Evolutionary conservation across 2,113 vertebrate species (phyloP), one percentile per base, ranked within the genome.

Genomic region (Lagenorhynchus albirostris): DNA sequence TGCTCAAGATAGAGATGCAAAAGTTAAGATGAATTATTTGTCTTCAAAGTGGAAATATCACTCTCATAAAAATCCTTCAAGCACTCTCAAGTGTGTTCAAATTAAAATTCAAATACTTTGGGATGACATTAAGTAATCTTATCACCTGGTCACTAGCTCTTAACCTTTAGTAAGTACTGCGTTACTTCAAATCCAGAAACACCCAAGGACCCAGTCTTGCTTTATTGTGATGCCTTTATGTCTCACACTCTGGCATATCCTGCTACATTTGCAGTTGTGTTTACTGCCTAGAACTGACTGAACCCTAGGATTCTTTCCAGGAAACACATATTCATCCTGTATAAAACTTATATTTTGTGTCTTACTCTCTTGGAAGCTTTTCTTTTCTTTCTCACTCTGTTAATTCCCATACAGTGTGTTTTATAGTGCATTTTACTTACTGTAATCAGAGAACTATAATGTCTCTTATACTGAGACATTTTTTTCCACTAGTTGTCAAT

Each of bases 11-110:
- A 92, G 5, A 82, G 31, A 86, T 29, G 8, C 5, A 74, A 91
- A 83, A 50, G 17, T n/a, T 17, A 68, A 65, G 2, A 55, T 29
- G 18, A 36, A 10, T 60, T 25, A 50, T 31, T 50, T 6, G 13
- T 50, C n/a, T 71, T 93, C 29, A 76, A 41, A 29, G 21, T 63
- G 31, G 92, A 94, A 76, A 63, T 86, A 82, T 26, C 25, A 68
- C 4, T n/a, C 14, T 87, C 14, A 17, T 63, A 26, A 60, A 90
- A 83, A 68, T 77, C 1, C 5, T 74, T 71, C 10, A 67, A 55
- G 29, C 6, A 65, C 15, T 94, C 15, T 93, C 62, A 87, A 83
- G 23, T 73, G 2, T 62, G 79, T 80, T 94, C 10, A 84, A 68
- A 68, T 81, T 87, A 12, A 86, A 74, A 80, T n/a, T 44, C 5